A percentile compares a stretch with the other conserved stretches of the same genome.
Evolutionary conservation across 2,797 vertebrate species (phyloP).

Genomic region (Pangasius krempfi): DNA sequence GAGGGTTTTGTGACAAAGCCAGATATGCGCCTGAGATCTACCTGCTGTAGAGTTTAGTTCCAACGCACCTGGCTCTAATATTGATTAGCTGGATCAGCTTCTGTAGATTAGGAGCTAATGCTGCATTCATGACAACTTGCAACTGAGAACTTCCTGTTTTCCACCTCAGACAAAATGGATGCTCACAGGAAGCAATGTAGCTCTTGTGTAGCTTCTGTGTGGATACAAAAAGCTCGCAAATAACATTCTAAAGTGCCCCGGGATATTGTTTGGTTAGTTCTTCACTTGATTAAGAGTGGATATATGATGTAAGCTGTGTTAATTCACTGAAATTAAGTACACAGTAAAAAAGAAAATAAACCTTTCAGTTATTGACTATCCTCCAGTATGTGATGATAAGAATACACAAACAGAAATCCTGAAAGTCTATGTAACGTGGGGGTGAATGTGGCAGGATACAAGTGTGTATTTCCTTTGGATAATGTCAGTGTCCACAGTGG

Average conservation of each 20-base stretch:
- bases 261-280: background rate
- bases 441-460: background rate
- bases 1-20: conserved; percentile 3
- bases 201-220: background rate
- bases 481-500: background rate
- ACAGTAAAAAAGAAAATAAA: background rate
- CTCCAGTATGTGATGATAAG: background rate
- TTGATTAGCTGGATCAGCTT: background rate
- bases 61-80: background rate
- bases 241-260: background rate
- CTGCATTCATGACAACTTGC: background rate
- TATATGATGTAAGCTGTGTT: background rate
- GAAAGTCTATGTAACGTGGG: background rate
- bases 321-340: background rate
- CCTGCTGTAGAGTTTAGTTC: background rate
- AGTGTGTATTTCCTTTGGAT: background rate
- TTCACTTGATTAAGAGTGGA: background rate
- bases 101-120: background rate
- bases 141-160: background rate
- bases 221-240: background rate
- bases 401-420: background rate
- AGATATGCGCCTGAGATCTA: conserved; percentile 1
- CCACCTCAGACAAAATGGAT: background rate
- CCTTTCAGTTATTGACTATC: background rate
- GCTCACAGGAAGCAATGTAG: background rate